Evolutionary conservation across 2,888 invertebrate genomes (phyloP), one percentile per base, ranked within the genome.

Genomic region (Leptinotarsa haldemani): DNA sequence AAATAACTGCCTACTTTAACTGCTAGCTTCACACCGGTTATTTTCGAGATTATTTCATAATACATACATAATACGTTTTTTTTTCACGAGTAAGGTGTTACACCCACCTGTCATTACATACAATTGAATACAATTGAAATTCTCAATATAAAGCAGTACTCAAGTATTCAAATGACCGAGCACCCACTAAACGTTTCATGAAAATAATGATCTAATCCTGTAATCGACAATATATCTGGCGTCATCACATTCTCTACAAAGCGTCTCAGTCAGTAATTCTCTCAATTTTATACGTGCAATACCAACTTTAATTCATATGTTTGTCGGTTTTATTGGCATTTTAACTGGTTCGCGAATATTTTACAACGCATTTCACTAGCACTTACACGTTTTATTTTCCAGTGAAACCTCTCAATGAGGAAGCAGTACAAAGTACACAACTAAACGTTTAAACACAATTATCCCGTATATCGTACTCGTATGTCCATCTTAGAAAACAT

Each of bases 261-360:
- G 50, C n/a, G 50, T 50, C 16, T 50, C 50, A 50, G 50, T 50
- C 50, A 40, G 40, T 40, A 40, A 40, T 40, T 50, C 5, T 50
- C 50, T 50, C 50, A 50, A 56, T 16, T 30, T 30, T 40, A 18
- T 61, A 61, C 61, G 20, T 40, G n/a, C n/a, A 61, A 13, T 16
- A 61, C 40, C 15, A 61, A 61, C 16, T 25, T 40, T 61, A 30
- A n/a, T 12, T 61, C 12, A 15, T 12, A 30, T 15, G 53, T n/a
- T 18, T 30, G 56, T 30, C 30, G 20, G 64, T 68, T 72, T 52
- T 68, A 50, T 58, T 53, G 73, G 73, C 65, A 40, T 40, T 2
- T 9, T 48, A 69, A 73, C 69, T 46, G 65, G 58, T 65, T 65
- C 69, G 69, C 58, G 67, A 63, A 40, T 5, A 30, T 9, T 56